These are phyloP conservation scores for Lasaia peninsularis DNA, from an alignment of 1,140 invertebrate species.

Conservation along the genomic window DNA sequence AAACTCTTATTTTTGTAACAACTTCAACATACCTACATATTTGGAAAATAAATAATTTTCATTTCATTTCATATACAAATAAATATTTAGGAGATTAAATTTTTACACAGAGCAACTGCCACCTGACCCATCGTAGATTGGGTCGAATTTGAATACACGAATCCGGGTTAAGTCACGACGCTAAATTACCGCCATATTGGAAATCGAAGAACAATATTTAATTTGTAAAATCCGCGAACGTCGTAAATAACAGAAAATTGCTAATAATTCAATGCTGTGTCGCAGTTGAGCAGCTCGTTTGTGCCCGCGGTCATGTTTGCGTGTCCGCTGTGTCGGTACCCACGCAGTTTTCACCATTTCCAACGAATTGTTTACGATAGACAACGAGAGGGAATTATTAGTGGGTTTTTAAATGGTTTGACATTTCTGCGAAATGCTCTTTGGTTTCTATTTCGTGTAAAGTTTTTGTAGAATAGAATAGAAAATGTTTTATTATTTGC, in stretches of 20 bases:
- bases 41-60: too few relatives aligned
- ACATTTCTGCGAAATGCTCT: neutral
- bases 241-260: conserved; percentile 8
- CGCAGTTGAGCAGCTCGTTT: neutral
- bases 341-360: conserved; percentile 9
- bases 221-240: neutral
- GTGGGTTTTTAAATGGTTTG: neutral
- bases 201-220: neutral
- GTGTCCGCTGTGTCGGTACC: neutral
- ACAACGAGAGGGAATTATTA: neutral
- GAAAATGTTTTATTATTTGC: too few relatives aligned
- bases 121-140: too few relatives aligned
- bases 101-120: too few relatives aligned
- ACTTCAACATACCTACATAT: too few relatives aligned
- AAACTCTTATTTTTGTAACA: too few relatives aligned
- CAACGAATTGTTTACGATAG: conserved; percentile 1
- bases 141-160: too few relatives aligned
- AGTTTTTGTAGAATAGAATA: too few relatives aligned
- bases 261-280: conserved; percentile 3
- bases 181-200: neutral
- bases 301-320: conserved; percentile 3
- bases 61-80: too few relatives aligned
- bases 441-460: too few relatives aligned
- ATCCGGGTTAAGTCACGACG: too few relatives aligned
- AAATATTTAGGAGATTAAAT: too few relatives aligned